Conservation (phyloP, 2,888 invertebrate genomes). For the Acleris sparsana region DNA sequence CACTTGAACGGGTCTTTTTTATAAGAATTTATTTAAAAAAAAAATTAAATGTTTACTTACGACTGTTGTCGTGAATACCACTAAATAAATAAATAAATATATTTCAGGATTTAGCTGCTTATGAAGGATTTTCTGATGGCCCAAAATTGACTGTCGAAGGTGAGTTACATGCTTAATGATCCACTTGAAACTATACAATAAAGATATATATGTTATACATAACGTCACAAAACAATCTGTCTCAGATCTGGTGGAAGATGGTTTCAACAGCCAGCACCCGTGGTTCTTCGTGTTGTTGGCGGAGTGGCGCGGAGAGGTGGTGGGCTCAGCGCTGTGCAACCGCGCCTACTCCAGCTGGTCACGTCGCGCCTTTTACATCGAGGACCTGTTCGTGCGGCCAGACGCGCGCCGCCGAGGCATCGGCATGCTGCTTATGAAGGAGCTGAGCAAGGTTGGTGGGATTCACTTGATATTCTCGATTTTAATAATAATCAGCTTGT, state of each 20-base stretch:
- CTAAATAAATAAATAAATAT: neutral
- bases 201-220: no score
- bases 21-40: no score
- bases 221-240: no score
- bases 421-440: constrained; percentile 84
- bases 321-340: constrained; percentile 92
- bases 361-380: constrained; percentile 91
- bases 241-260: constrained; percentile 86
- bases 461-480: neutral
- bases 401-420: constrained; percentile 84
- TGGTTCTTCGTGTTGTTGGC: constrained; percentile 87
- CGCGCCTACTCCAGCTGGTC: constrained; percentile 93
- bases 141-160: constrained; percentile 83
- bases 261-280: constrained; percentile 85
- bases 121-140: constrained; percentile 85
- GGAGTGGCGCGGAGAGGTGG: constrained; percentile 70
- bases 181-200: no score
- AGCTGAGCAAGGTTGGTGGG: constrained; percentile 52
- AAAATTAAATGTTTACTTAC: no score
- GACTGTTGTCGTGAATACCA: no score
- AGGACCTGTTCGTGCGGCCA: constrained; percentile 92
- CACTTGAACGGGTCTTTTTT: no score
- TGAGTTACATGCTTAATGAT: constrained; percentile 40
- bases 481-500: no score
- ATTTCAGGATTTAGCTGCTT: constrained; percentile 85